Percentiles rank a stretch among this genome's conserved stretches.
Conservation (phyloP, 2,888 invertebrate genomes). For the Uloborus plumipes region DNA sequence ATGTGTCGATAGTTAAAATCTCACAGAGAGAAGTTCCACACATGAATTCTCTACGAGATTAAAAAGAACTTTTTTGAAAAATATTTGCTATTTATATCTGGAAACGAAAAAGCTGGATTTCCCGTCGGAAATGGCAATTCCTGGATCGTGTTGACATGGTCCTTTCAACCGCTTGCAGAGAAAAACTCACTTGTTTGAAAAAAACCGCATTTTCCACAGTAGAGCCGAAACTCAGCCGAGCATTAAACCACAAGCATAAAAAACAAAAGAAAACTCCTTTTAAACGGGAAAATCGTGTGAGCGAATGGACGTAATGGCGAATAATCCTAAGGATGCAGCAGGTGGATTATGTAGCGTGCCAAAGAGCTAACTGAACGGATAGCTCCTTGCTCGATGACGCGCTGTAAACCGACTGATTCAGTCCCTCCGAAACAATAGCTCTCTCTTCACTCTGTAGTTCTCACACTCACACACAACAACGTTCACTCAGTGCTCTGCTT, state of each 20-base stretch:
- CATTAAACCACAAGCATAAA: not conserved
- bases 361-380: not conserved
- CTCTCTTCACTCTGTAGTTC: slow-evolving; percentile 22
- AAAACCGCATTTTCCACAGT: no score
- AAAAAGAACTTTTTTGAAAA: no score
- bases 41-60: no score
- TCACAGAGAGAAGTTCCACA: no score
- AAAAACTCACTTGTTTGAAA: not conserved
- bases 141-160: not conserved
- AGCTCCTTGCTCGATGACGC: not conserved
- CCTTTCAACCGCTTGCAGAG: not conserved
- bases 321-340: slow-evolving; percentile 5
- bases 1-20: no score
- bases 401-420: slow-evolving; percentile 4
- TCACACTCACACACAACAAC: slow-evolving; percentile 40
- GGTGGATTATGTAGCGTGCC: not conserved
- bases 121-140: not conserved
- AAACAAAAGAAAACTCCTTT: not conserved
- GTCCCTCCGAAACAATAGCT: slow-evolving; percentile 33
- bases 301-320: not conserved
- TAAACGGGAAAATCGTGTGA: not conserved
- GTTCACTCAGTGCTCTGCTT: slow-evolving; percentile 51
- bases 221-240: no score
- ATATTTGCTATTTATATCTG: no score
- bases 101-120: slow-evolving; percentile 1